phyloP scores from a whole-genome alignment of 2,113 vertebrate genomes.

The Suricata suricatta region DNA sequence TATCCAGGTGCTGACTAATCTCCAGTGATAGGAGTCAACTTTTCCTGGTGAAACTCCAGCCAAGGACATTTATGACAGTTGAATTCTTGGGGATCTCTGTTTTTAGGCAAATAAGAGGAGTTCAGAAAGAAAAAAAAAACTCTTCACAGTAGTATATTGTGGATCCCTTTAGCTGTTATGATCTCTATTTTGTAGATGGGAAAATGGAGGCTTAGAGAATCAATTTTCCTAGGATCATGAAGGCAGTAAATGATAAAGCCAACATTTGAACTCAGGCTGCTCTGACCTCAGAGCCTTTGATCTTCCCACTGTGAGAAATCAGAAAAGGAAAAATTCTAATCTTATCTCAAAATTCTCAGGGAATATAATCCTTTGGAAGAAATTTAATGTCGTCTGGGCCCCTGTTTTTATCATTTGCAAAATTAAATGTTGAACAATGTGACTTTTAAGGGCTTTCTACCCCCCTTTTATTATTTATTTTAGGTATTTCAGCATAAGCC shows the following conservation, averaged over 20 bases:
- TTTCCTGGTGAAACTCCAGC: not conserved
- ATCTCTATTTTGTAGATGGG: not conserved
- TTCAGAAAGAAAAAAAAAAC: not conserved
- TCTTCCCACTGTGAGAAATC: not conserved
- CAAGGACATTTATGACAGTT: not conserved
- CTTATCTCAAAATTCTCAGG: not conserved
- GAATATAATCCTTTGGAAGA: not conserved
- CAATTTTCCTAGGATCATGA: not conserved
- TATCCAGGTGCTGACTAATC: not conserved
- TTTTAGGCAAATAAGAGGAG: not conserved
- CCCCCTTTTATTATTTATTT: not conserved
- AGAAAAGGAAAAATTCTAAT: not conserved
- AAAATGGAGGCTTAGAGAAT: not conserved
- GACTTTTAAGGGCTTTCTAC: not conserved
- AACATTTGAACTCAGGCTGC: not conserved
- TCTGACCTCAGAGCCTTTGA: not conserved
- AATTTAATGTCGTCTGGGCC: not conserved
- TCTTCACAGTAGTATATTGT: not conserved
- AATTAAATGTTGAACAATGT: not conserved
- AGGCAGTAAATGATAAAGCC: not conserved
- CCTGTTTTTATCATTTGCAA: not conserved
- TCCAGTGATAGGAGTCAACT: not conserved
- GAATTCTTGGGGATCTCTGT: not conserved
- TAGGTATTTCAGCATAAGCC: not conserved
- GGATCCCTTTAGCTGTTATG: not conserved